Conservation (phyloP, 2,113 vertebrate genomes). For the Prunella himalayana region DNA sequence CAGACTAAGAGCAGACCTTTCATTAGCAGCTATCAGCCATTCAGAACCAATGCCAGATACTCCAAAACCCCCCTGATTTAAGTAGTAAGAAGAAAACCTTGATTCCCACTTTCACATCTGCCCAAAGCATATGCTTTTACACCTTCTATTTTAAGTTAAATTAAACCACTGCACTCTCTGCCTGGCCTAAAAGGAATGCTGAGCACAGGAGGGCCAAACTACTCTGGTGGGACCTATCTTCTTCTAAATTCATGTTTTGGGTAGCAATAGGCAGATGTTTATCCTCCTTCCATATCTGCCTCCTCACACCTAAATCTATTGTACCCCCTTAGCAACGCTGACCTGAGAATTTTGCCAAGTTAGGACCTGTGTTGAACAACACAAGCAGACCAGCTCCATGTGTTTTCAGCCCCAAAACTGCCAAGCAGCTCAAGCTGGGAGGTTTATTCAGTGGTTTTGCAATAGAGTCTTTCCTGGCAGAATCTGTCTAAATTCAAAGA, state of each 20-base stretch:
- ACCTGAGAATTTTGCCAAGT: accelerated
- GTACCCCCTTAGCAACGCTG: not conserved
- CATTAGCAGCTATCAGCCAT: not conserved
- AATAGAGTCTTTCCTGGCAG: not conserved
- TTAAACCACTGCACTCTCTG: not conserved
- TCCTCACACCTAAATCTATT: not conserved
- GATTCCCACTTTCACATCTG: not conserved
- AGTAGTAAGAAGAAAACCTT: not conserved
- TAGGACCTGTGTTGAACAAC: not conserved
- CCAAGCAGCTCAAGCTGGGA: not conserved
- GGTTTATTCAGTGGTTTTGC: not conserved
- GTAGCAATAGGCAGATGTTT: not conserved
- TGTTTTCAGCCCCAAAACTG: not conserved
- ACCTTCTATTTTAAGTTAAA: not conserved
- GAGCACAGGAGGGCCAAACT: not conserved
- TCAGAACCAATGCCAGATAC: not conserved
- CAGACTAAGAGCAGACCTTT: not conserved
- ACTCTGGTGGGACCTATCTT: not conserved
- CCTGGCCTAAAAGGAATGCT: not conserved
- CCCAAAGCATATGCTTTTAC: not conserved
- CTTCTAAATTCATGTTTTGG: not conserved
- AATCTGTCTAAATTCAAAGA: not conserved
- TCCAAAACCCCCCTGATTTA: not conserved
- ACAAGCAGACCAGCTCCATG: not conserved
- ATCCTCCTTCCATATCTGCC: accelerated